phyloP scores from a whole-genome alignment of 2,797 vertebrate species.

The Mus spretus region DNA sequence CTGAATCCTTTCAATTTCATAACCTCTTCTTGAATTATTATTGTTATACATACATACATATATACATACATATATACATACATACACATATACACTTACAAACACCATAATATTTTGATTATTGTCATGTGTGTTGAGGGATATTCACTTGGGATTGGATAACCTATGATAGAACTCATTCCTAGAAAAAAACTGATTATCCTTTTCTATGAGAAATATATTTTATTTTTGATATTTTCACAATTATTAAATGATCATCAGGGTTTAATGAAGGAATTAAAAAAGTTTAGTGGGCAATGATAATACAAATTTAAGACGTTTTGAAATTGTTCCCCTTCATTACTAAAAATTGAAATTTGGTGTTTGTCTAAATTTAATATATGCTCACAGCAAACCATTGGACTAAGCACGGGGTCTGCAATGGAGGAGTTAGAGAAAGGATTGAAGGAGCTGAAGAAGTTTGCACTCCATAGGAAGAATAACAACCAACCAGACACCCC shows the following conservation, averaged over 20 bases:
- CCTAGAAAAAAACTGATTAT: neutral
- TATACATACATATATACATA: neutral
- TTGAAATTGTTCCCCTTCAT: neutral
- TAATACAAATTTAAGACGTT: neutral
- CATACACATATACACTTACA: neutral
- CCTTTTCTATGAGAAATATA: neutral
- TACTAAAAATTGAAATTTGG: neutral
- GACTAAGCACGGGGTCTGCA: no score
- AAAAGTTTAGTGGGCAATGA: neutral
- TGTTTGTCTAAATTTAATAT: neutral
- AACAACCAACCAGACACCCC: no score
- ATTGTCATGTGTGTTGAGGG: neutral
- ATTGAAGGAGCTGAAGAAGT: no score
- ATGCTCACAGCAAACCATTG: no score
- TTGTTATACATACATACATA: neutral
- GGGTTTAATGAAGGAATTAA: neutral
- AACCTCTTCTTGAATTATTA: neutral
- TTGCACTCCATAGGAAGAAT: no score
- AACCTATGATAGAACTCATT: neutral
- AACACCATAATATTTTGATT: neutral
- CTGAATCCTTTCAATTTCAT: neutral
- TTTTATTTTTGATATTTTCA: neutral
- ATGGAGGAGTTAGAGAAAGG: no score
- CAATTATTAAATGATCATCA: neutral
- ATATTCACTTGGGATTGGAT: neutral